Conservation (phyloP, 2,797 vertebrate genomes). For the Rhinatrema bivittatum region DNA sequence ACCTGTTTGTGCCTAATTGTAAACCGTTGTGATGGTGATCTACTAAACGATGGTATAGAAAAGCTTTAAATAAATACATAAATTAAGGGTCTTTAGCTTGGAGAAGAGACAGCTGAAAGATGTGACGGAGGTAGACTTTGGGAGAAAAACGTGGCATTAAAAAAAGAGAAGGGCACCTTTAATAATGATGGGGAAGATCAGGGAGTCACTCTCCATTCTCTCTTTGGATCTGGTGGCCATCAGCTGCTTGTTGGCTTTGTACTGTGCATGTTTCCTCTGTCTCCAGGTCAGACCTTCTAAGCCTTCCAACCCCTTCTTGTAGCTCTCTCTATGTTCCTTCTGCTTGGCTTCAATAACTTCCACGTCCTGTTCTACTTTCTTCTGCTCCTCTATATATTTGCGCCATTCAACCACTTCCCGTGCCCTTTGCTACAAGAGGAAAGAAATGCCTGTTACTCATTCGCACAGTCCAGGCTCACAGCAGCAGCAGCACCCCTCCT, state of each 20-base stretch:
- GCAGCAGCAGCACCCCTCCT: too few relatives aligned
- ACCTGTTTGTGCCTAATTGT: too few relatives aligned
- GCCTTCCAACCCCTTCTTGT: slow-evolving; percentile 53
- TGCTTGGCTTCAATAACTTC: slow-evolving; percentile 67
- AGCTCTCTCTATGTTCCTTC: slow-evolving; percentile 62
- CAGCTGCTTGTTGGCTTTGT: slow-evolving; percentile 50
- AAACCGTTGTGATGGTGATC: too few relatives aligned
- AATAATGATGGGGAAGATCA: slow-evolving; percentile 62
- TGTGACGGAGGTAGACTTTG: too few relatives aligned
- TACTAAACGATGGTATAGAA: too few relatives aligned
- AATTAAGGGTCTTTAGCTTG: too few relatives aligned
- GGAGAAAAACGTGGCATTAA: too few relatives aligned
- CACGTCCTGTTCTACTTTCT: slow-evolving; percentile 59
- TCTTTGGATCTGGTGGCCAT: slow-evolving; percentile 55
- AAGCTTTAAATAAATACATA: too few relatives aligned
- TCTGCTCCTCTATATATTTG: slow-evolving; percentile 55
- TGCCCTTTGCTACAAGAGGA: slow-evolving; percentile 64
- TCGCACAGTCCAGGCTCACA: too few relatives aligned
- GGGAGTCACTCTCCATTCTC: slow-evolving; percentile 38
- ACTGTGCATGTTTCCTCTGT: slow-evolving; percentile 55
- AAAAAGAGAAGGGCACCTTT: slow-evolving; percentile 65
- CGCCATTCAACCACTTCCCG: slow-evolving; percentile 86
- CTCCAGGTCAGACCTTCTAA: slow-evolving; percentile 71
- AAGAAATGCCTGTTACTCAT: not conserved
- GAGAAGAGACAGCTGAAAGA: too few relatives aligned